Percentiles rank a stretch among this genome's conserved stretches.
These are phyloP conservation scores for Syndactyla subalaris DNA, from an alignment of 2,797 vertebrate species.

Conservation along the genomic window DNA sequence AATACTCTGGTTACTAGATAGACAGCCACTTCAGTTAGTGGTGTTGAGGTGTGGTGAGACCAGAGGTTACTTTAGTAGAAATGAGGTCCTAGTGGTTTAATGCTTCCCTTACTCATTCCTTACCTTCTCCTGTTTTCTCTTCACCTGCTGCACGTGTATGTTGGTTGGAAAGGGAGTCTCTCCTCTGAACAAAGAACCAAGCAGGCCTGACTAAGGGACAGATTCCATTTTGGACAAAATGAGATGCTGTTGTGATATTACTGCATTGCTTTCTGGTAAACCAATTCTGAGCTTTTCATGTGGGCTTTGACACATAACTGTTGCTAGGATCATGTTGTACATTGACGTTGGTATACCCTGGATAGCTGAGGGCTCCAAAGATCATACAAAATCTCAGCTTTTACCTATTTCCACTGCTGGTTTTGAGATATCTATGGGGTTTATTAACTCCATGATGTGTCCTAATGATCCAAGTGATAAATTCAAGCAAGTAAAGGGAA, in stretches of 20 bases:
- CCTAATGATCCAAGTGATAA: background rate
- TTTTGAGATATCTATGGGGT: accelerated
- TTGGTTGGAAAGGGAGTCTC: background rate
- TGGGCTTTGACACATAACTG: background rate
- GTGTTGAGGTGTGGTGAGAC: background rate
- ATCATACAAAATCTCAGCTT: background rate
- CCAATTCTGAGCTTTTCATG: background rate
- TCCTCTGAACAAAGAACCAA: background rate
- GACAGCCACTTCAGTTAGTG: background rate
- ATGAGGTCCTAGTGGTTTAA: background rate
- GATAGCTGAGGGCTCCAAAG: background rate
- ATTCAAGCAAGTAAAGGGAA: background rate
- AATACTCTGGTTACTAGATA: background rate
- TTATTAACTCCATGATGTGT: background rate
- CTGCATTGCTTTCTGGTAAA: background rate
- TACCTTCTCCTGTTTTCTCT: background rate
- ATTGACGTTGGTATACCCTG: accelerated
- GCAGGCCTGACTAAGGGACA: background rate
- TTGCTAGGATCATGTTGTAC: background rate
- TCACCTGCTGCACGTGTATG: background rate
- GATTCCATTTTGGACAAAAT: background rate
- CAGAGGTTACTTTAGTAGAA: background rate
- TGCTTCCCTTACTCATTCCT: background rate
- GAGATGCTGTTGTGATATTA: background rate
- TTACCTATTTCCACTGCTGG: background rate